Base-by-base conservation (phyloP, 2,797 vertebrate species). In the Enoplosus armatus region DNA sequence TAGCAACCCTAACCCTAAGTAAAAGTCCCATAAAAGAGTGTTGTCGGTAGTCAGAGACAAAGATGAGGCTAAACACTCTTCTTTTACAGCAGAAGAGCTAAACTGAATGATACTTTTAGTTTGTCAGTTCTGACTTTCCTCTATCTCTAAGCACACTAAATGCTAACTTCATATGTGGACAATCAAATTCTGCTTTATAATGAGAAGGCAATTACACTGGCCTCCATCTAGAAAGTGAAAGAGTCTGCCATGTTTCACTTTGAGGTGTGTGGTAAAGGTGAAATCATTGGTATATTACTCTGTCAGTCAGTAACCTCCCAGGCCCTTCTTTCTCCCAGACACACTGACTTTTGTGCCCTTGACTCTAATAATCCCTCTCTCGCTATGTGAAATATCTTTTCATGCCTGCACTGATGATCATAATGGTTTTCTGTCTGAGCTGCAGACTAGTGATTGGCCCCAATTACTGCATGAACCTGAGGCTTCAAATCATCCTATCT, bases 351-450 rank as follows among this genome's bases (percentile, higher is more conserved):
- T 71, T 83, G 77, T 91, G 91, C 89, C 93, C 93, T 92, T 94
- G 89, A 91, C 92, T 90, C 80, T 92, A 93, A 93, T 91, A 88
- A 90, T 93, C 85, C 83, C 72, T 86, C 85, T 90, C 86, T 85
- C 20, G 51, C 90, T 85, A 85, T 91, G 88, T 88, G 85, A 92
- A 93, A 93, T 92, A 90, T 91, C 83, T 89, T 90, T 92, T 89
- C 86, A 88, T 92, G 87, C 88, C 89, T 87, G 87, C 83, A 79
- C 90, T 87, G 88, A 91, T 90, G 87, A 91, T 90, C 91, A 86
- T 93, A 93, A 93, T 92, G 90, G 89, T 89, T 91, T 93, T 91
- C 91, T 80, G 87, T 90, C 89, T 86, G 89, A 86, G 89, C 87
- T 75, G 85, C 87, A 86, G 89, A 86, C 90, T 85, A 71, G 87